Evolutionary conservation across 1,140 invertebrate genomes (phyloP).

Genomic region (Papilio dardanus): DNA sequence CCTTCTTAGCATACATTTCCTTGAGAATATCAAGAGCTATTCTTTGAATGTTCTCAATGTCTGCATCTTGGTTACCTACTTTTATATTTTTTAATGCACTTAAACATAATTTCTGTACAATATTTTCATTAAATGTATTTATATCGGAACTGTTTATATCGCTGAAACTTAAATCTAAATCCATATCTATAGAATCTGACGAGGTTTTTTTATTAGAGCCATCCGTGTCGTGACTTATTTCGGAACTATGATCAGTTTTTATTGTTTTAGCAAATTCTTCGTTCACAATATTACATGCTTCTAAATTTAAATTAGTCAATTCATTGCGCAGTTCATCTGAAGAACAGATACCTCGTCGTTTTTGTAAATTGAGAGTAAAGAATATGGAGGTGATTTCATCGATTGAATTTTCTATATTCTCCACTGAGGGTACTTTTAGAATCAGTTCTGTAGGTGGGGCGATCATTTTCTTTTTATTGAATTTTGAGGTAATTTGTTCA

Average conservation of each 20-base stretch:
- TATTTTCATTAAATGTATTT: slow-evolving; percentile 82
- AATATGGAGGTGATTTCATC: slow-evolving; percentile 71
- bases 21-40: slow-evolving; percentile 81
- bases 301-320: slow-evolving; percentile 65
- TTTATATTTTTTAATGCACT: slow-evolving; percentile 82
- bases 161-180: slow-evolving; percentile 81
- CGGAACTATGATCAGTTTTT: slow-evolving; percentile 70
- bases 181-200: slow-evolving; percentile 80
- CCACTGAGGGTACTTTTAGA: slow-evolving; percentile 69
- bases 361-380: slow-evolving; percentile 76
- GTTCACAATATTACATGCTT: slow-evolving; percentile 59
- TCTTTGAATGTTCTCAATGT: slow-evolving; percentile 81
- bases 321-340: slow-evolving; percentile 77
- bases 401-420: slow-evolving; percentile 75
- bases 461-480: slow-evolving; percentile 72
- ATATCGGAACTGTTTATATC: slow-evolving; percentile 83
- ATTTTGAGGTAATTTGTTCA: slow-evolving; percentile 47
- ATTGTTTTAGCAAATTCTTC: slow-evolving; percentile 66
- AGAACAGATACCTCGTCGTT: slow-evolving; percentile 83
- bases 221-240: slow-evolving; percentile 75
- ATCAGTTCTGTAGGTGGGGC: slow-evolving; percentile 76
- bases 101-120: slow-evolving; percentile 80
- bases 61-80: slow-evolving; percentile 80
- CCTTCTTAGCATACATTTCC: slow-evolving; percentile 81
- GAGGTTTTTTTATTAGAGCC: slow-evolving; percentile 80